Percentiles rank a stretch among this genome's conserved stretches.
Conservation (phyloP, 2,797 vertebrate genomes). For the Poeciliopsis infans region DNA sequence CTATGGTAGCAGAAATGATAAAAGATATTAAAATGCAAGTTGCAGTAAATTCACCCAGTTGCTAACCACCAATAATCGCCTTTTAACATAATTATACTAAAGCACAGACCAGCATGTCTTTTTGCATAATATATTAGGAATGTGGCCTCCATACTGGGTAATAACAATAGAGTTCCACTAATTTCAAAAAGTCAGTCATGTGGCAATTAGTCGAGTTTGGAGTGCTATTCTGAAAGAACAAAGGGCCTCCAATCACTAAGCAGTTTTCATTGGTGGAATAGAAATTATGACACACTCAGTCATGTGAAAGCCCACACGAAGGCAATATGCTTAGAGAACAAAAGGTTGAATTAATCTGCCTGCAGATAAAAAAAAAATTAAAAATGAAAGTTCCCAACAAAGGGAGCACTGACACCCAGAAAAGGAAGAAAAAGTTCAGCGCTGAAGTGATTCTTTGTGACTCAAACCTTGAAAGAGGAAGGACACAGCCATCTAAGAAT, state of each 20-base stretch:
- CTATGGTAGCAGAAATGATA: background rate
- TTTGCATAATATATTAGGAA: constrained; percentile 29
- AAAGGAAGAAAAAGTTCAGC: constrained; percentile 39
- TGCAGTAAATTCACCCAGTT: constrained; percentile 12
- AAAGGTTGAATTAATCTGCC: constrained; percentile 66
- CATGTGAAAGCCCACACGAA: constrained; percentile 56
- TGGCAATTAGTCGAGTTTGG: constrained; percentile 64
- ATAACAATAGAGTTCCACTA: constrained; percentile 43
- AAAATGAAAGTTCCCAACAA: constrained; percentile 60
- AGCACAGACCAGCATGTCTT: constrained; percentile 13
- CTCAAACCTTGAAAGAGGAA: constrained; percentile 31
- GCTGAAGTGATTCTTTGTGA: constrained; percentile 29
- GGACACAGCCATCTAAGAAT: constrained; percentile 7
- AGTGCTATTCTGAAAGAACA: constrained; percentile 59
- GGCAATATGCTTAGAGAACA: constrained; percentile 60
- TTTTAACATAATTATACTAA: constrained; percentile 22
- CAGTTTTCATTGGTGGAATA: constrained; percentile 61
- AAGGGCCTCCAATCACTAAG: constrained; percentile 69
- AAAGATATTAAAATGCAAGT: background rate
- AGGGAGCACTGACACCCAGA: constrained; percentile 37
- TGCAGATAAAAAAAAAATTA: constrained; percentile 53
- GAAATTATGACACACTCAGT: constrained; percentile 60
- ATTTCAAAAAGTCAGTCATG: constrained; percentile 69
- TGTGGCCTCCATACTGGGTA: constrained; percentile 31
- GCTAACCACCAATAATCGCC: constrained; percentile 2